Percentiles rank a stretch among this genome's conserved stretches.
These are phyloP conservation scores for Perizoma affinitatum DNA, from an alignment of 2,888 invertebrate genomes.

Conservation along the genomic window DNA sequence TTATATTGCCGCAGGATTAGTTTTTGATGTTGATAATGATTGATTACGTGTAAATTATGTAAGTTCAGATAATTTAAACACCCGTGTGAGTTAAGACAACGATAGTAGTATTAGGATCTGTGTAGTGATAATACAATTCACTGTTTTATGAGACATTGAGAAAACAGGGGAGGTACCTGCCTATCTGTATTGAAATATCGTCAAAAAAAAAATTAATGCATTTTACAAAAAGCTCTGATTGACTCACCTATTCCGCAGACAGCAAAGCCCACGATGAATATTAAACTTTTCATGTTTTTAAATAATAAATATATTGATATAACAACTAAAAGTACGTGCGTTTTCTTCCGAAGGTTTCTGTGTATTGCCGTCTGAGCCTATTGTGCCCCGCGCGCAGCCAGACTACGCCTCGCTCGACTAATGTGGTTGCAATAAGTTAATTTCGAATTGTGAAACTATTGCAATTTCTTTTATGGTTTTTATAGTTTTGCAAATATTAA, in stretches of 20 bases:
- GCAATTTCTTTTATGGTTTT: conserved; percentile 37
- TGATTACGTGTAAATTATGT: no score
- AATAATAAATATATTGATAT: conserved; percentile 40
- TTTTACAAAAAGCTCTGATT: not conserved
- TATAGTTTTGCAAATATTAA: conserved; percentile 25
- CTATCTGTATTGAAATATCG: not conserved
- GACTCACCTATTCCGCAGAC: conserved; percentile 69
- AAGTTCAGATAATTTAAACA: no score
- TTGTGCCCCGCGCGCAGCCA: conserved; percentile 56
- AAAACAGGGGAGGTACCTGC: no score
- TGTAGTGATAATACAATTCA: no score
- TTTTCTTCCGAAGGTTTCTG: conserved; percentile 68
- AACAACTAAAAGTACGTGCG: conserved; percentile 65
- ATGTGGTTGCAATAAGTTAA: conserved; percentile 40
- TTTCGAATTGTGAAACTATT: conserved; percentile 34
- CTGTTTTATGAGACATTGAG: no score
- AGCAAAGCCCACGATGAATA: conserved; percentile 58
- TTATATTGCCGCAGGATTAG: no score
- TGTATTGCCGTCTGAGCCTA: conserved; percentile 64
- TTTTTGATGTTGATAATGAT: no score
- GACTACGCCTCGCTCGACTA: conserved; percentile 45
- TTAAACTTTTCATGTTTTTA: conserved; percentile 67
- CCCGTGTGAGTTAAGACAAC: no score
- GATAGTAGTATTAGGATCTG: no score
- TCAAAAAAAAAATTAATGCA: not conserved